phyloP scores from a whole-genome alignment of 2,888 invertebrate genomes.

The Drosophila meridionalis region DNA sequence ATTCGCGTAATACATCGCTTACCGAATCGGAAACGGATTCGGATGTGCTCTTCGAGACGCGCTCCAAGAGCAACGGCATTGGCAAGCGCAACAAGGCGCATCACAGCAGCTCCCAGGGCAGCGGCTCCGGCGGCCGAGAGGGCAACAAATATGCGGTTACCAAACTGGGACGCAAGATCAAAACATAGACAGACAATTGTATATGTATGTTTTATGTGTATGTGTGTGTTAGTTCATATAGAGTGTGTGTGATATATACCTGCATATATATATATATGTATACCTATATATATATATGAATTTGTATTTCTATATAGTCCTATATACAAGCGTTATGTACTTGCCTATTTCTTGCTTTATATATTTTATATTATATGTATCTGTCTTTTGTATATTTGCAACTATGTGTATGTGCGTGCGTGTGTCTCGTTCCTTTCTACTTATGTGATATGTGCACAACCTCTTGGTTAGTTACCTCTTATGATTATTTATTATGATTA shows the following conservation, averaged over 20 bases:
- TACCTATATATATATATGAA: slow-evolving; percentile 44
- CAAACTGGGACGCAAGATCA: slow-evolving; percentile 84
- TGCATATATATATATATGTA: slow-evolving; percentile 35
- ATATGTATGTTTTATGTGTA: slow-evolving; percentile 23
- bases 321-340: slow-evolving; percentile 38
- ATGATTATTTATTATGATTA: slow-evolving; percentile 49
- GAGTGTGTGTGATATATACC: slow-evolving; percentile 45
- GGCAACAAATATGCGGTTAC: slow-evolving; percentile 78
- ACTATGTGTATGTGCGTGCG: slow-evolving; percentile 24
- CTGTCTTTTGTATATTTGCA: slow-evolving; percentile 26
- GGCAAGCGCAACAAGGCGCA: slow-evolving; percentile 70
- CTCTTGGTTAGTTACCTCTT: slow-evolving; percentile 29
- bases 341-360: slow-evolving; percentile 58
- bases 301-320: slow-evolving; percentile 40
- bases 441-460: slow-evolving; percentile 56
- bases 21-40: slow-evolving; percentile 94
- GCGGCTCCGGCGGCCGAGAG: slow-evolving; percentile 52
- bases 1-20: slow-evolving; percentile 86
- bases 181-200: slow-evolving; percentile 73
- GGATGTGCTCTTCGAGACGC: slow-evolving; percentile 92
- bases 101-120: slow-evolving; percentile 49
- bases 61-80: slow-evolving; percentile 84
- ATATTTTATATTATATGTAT: slow-evolving; percentile 9
- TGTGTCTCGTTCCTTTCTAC: slow-evolving; percentile 48
- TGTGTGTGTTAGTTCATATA: slow-evolving; percentile 33